Conservation (phyloP, 2,888 invertebrate genomes). For the Muscina levida region DNA sequence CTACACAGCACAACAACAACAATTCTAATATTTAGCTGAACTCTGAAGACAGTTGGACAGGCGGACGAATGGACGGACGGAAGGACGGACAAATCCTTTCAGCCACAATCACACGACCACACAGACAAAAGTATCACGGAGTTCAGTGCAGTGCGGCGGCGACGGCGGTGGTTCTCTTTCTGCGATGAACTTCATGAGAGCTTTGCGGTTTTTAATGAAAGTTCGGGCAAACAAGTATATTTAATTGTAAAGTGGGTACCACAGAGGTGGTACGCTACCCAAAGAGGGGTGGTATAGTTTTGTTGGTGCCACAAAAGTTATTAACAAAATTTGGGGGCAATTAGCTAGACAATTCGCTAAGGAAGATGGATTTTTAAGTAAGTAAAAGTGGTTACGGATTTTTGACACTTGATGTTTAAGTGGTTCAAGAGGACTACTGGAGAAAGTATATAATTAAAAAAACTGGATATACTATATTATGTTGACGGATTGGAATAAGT, state of each 20-base stretch:
- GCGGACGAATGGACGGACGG: background rate
- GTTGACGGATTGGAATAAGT: too few species aligned
- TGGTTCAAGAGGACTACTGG: too few species aligned
- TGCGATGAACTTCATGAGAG: conserved; percentile 19
- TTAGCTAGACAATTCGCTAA: too few species aligned
- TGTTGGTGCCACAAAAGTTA: too few species aligned
- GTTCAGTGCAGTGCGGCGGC: conserved; percentile 8
- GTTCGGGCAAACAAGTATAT: background rate
- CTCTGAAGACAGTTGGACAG: conserved; percentile 2
- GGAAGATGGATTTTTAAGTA: too few species aligned
- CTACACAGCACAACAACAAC: background rate
- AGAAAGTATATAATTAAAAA: too few species aligned
- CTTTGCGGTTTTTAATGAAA: conserved; percentile 12
- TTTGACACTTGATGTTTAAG: too few species aligned
- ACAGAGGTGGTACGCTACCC: background rate
- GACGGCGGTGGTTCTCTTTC: background rate
- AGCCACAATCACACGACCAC: background rate
- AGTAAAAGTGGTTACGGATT: too few species aligned
- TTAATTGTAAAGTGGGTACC: background rate
- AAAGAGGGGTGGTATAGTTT: too few species aligned
- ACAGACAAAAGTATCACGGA: conserved; percentile 13
- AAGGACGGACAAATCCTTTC: background rate
- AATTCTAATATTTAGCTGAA: background rate
- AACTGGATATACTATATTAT: too few species aligned
- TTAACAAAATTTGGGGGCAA: too few species aligned